Conservation (phyloP, 1,140 invertebrate species). For the Hyles vespertilio region DNA sequence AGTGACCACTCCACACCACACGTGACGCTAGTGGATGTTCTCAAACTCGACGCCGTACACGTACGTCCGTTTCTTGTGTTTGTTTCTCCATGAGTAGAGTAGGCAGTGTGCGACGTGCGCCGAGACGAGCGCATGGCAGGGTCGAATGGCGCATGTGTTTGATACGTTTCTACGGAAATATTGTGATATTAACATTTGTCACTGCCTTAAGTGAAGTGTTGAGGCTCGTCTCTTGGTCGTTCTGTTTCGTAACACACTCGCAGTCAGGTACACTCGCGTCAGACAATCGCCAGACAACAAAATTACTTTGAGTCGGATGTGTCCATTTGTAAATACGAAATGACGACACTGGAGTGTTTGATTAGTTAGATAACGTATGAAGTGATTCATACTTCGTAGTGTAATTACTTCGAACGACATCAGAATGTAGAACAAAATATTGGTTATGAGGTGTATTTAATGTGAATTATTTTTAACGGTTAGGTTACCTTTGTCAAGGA, state of each 20-base stretch:
- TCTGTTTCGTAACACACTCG: too few relatives aligned
- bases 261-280: too few relatives aligned
- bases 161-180: too few relatives aligned
- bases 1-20: conserved; percentile 8
- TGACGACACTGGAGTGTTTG: conserved; percentile 28
- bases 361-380: conserved; percentile 40
- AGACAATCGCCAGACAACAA: too few relatives aligned
- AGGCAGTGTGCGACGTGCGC: neutral
- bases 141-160: too few relatives aligned
- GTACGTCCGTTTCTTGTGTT: neutral
- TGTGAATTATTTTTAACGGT: conserved; percentile 46
- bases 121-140: too few relatives aligned
- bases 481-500: conserved; percentile 47
- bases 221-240: too few relatives aligned
- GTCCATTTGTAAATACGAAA: conserved; percentile 49
- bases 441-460: conserved; percentile 45
- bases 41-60: neutral
- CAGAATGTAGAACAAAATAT: conserved; percentile 53
- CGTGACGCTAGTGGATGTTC: neutral
- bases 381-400: conserved; percentile 44
- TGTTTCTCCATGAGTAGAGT: neutral
- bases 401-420: conserved; percentile 50
- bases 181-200: too few relatives aligned
- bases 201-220: too few relatives aligned
- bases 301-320: conserved; percentile 17